phyloP scores from a whole-genome alignment of 2,113 vertebrate species.

The Channa argus region DNA sequence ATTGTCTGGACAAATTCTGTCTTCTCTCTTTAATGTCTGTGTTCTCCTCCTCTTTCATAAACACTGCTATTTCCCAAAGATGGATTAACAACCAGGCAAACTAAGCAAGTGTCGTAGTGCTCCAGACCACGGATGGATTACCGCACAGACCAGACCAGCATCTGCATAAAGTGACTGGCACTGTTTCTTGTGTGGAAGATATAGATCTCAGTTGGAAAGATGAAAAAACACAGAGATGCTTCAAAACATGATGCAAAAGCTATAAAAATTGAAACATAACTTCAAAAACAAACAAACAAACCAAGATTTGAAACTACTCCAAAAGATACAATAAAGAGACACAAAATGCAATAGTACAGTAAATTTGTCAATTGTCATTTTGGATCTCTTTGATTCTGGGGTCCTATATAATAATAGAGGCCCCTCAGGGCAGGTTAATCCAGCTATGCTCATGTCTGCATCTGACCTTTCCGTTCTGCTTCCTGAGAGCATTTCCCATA shows the following conservation, averaged over 20 bases:
- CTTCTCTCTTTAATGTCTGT: not conserved
- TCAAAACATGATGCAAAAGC: no score
- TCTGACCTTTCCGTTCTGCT: not conserved
- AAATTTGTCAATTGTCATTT: no score
- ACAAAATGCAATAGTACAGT: no score
- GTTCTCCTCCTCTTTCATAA: not conserved
- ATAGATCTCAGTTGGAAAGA: not conserved
- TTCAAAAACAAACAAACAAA: no score
- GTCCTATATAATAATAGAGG: not conserved
- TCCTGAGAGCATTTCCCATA: not conserved
- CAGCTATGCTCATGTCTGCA: not conserved
- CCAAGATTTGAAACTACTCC: no score
- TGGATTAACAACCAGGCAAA: constrained; percentile 12
- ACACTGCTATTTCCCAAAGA: constrained; percentile 8
- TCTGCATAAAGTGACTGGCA: not conserved
- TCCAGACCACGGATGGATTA: not conserved
- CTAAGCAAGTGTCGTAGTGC: not conserved
- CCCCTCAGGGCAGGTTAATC: not conserved
- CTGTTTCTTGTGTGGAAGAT: not conserved
- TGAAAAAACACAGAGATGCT: no score
- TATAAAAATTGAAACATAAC: no score
- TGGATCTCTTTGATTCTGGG: not conserved
- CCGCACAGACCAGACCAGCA: not conserved
- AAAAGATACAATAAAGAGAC: no score
- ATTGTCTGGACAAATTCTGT: not conserved